phyloP scores from a whole-genome alignment of 2,113 vertebrate species.

The Peromyscus californicus region DNA sequence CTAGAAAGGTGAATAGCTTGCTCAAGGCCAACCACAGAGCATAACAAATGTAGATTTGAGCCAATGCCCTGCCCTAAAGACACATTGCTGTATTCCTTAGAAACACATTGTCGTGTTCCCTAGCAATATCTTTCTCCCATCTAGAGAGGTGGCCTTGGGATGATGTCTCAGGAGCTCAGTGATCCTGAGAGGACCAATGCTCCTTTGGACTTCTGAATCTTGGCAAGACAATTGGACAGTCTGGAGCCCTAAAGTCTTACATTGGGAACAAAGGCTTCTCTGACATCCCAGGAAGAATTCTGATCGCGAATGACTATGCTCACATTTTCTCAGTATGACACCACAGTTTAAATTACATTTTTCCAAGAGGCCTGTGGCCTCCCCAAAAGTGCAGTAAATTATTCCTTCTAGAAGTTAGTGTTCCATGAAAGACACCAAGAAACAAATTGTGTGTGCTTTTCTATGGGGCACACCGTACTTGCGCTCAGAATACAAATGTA shows the following conservation, averaged over 20 bases:
- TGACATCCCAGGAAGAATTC: not conserved
- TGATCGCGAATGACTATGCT: not conserved
- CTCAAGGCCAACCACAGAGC: not conserved
- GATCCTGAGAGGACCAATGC: not conserved
- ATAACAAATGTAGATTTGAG: not conserved
- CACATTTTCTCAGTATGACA: not conserved
- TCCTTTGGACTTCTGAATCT: not conserved
- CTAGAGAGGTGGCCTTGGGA: not conserved
- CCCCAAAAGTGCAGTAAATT: not conserved
- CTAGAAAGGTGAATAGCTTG: slow-evolving; percentile 13
- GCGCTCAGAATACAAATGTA: not conserved
- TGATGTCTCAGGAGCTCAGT: not conserved
- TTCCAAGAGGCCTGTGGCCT: not conserved
- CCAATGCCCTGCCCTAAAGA: not conserved
- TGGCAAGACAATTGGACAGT: not conserved
- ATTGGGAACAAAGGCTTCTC: not conserved
- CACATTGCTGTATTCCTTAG: too few relatives aligned
- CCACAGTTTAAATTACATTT: slow-evolving; percentile 12
- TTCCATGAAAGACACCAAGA: slow-evolving; percentile 3
- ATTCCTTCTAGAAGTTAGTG: slow-evolving; percentile 30
- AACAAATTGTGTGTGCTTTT: not conserved
- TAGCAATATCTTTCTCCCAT: not conserved
- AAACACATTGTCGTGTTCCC: accelerated
- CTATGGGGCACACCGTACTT: not conserved
- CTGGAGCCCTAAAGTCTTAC: not conserved